A percentile compares a stretch with the other conserved stretches of the same genome.
These are phyloP conservation scores for Cephus runcator DNA, from an alignment of 2,888 invertebrate genomes.

Conservation along the genomic window DNA sequence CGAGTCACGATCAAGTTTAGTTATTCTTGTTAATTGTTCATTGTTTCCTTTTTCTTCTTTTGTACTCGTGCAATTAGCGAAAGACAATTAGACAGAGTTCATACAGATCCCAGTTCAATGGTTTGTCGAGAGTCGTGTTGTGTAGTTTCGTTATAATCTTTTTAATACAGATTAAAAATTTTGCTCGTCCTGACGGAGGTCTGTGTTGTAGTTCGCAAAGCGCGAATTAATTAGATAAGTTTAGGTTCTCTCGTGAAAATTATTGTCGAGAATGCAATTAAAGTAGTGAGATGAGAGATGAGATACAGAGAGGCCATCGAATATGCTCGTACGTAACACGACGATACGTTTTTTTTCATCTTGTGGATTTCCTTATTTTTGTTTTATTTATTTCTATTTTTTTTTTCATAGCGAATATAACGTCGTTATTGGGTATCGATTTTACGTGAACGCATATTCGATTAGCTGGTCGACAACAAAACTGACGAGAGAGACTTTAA, in stretches of 20 bases:
- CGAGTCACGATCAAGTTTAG: neutral
- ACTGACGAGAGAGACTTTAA: neutral
- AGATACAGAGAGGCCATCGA: neutral
- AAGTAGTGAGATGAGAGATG: neutral
- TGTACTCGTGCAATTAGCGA: neutral
- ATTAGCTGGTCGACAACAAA: neutral
- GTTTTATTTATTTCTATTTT: neutral
- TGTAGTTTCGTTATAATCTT: neutral
- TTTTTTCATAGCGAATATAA: neutral
- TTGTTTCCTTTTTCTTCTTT: neutral
- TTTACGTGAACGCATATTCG: neutral
- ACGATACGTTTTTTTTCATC: neutral
- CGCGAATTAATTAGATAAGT: neutral
- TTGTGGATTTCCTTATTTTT: neutral
- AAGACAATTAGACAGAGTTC: neutral
- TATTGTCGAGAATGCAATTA: neutral
- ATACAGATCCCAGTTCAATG: neutral
- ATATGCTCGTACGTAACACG: neutral
- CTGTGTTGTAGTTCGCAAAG: neutral
- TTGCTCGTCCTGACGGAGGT: neutral
- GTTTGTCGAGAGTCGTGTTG: neutral
- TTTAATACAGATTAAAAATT: neutral
- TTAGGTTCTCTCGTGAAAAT: neutral
- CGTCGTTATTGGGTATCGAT: neutral
- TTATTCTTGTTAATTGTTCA: neutral